phyloP scores from a whole-genome alignment of 2,888 invertebrate genomes.

The Caenorhabditis wallacei region DNA sequence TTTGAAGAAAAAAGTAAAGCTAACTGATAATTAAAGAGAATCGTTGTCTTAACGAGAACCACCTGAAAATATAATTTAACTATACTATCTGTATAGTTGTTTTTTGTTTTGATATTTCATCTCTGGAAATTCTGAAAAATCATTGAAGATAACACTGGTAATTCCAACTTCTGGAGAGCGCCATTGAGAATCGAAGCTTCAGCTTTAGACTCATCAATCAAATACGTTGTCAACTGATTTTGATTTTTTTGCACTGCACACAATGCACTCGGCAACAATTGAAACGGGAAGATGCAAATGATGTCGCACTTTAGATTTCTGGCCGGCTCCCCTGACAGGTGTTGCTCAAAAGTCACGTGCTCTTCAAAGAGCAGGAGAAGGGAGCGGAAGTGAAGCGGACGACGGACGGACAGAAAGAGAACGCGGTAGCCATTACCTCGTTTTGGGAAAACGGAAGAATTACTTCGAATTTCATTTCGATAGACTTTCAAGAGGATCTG shows the following conservation, averaged over 20 bases:
- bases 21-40: constrained; percentile 14
- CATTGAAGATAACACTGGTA: constrained; percentile 4
- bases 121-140: background rate
- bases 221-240: constrained; percentile 6
- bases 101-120: background rate
- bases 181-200: background rate
- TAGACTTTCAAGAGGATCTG: background rate
- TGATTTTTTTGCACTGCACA: constrained; percentile 55
- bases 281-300: constrained; percentile 51
- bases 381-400: constrained; percentile 18
- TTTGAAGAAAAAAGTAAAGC: constrained; percentile 24
- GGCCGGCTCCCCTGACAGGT: constrained; percentile 49
- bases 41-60: background rate
- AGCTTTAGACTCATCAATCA: constrained; percentile 50
- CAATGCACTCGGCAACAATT: constrained; percentile 37
- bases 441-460: constrained; percentile 18
- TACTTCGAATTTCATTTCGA: constrained; percentile 11
- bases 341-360: constrained; percentile 54
- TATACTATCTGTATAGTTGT: constrained; percentile 4
- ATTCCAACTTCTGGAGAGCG: constrained; percentile 18
- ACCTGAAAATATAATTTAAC: background rate
- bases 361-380: constrained; percentile 49
- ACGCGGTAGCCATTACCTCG: constrained; percentile 21
- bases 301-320: constrained; percentile 40
- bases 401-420: constrained; percentile 42